Base-by-base conservation (phyloP, 2,113 vertebrate genomes). In the Athene cunicularia region DNA sequence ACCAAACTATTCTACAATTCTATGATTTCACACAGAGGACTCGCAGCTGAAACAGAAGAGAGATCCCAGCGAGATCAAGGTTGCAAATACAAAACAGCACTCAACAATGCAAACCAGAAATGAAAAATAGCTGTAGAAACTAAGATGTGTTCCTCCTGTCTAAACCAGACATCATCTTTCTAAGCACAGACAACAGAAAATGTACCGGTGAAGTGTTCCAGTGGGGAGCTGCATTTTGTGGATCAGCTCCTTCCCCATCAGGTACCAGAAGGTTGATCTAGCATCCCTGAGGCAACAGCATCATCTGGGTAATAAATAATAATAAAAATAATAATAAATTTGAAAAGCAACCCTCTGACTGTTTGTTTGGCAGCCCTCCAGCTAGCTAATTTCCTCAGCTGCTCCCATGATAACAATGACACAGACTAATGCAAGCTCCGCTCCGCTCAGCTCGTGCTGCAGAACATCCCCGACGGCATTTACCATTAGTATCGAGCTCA, bases 371-470 rank as follows among this genome's bases (percentile, higher is more conserved):
- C 95, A 97, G 97, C 93, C 97, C 93, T 96, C 96, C 97, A 96
- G 97, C 95, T 47, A 96, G 91, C 93, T 97, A 96, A 97, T 96
- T 97, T 97, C 90, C 84, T 97, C 96, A 97, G 95, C 96, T 95
- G 95, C 92, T 97, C 94, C 96, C 97, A 66, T 59, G 95, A 93
- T 97, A 97, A 97, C 96, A 92, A 96, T 95, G 96, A 96, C 95
- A 96, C 94, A 96, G 94, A 97, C 94, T 95, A 96, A 94, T 93
- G 95, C 88, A 93, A 92, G 75, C 94, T 70, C 56, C 4, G 18
- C 80, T 76, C 81, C 15, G 53, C 86, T 90, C 82, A 3, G 81
- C 91, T 89, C 89, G 63, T 67, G 62, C 77, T 71, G 96, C 95
- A 70, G 58, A 9, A 76, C 96, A 91, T 95, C 95, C 91, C 93